These are phyloP conservation scores for Labroides dimidiatus DNA, from an alignment of 2,797 vertebrate genomes.

Conservation along the genomic window DNA sequence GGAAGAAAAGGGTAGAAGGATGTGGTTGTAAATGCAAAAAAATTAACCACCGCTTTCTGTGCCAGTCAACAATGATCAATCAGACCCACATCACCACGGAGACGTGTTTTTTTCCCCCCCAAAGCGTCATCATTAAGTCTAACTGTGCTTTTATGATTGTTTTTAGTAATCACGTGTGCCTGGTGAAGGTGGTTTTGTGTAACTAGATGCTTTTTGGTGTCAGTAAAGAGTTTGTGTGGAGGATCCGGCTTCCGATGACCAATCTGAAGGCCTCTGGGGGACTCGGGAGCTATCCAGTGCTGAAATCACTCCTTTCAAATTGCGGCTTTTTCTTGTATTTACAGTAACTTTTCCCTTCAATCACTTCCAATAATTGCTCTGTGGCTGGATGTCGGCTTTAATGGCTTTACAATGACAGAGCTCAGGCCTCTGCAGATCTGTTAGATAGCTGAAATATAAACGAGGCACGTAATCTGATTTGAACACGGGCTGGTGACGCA, in stretches of 20 bases:
- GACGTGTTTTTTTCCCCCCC: background rate
- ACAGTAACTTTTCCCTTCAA: slow-evolving; percentile 45
- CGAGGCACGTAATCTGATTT: slow-evolving; percentile 57
- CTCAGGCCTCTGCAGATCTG: slow-evolving; percentile 35
- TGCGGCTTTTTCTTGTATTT: slow-evolving; percentile 52
- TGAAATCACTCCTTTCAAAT: slow-evolving; percentile 61
- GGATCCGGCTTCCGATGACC: slow-evolving; percentile 30
- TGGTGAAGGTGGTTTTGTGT: slow-evolving; percentile 43
- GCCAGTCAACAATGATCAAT: slow-evolving; percentile 44
- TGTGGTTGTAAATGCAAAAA: slow-evolving; percentile 59
- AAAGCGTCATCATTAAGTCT: slow-evolving; percentile 44
- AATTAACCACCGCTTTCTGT: slow-evolving; percentile 50
- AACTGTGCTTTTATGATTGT: slow-evolving; percentile 53
- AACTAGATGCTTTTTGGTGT: slow-evolving; percentile 34
- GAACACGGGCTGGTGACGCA: slow-evolving; percentile 62
- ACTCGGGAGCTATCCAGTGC: slow-evolving; percentile 71
- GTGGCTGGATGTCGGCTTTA: slow-evolving; percentile 28
- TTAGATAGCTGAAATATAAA: slow-evolving; percentile 45
- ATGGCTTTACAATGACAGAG: slow-evolving; percentile 32
- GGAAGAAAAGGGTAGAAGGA: background rate
- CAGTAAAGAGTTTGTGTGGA: background rate
- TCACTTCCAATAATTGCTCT: slow-evolving; percentile 58
- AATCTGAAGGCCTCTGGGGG: slow-evolving; percentile 65
- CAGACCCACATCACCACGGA: slow-evolving; percentile 1
- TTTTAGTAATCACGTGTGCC: slow-evolving; percentile 35